Base-by-base conservation (phyloP, 1,140 invertebrate species). In the Heliconius eleuchia region DNA sequence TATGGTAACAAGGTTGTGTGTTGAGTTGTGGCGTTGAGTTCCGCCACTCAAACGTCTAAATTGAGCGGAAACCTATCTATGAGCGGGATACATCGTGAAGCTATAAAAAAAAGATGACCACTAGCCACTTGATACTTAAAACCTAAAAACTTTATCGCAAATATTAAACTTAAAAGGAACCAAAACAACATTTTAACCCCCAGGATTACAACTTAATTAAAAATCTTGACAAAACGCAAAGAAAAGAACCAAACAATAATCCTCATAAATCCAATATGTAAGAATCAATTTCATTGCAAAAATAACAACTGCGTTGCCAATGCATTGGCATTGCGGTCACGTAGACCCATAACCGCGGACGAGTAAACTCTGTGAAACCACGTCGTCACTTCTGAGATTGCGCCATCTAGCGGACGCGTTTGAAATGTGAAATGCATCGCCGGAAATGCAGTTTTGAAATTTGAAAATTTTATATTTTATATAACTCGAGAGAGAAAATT, bases 331-430 rank as follows among this genome's bases (percentile, higher is more conserved):
- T 84, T 86, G 74, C 82, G 85, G 85, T 86, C 91, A 93, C 92
- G 91, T 91, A 84, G 76, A 70, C 34, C 82, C 84, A 87, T 91
- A 90, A 91, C 86, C 85, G 80, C 80, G 83, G 84, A 83, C 82
- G 86, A 88, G 87, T 86, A 86, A 89, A 87, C 86, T 89, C 87
- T 81, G 83, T 84, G 83, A 81, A 88, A 87, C 89, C 87, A 86
- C 87, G 85, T 87, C 84, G 84, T 85, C 84, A 84, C 86, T 86
- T 85, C 84, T 81, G 85, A 89, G 89, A 91, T 91, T 89, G 86
- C 88, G 85, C 86, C 82, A 84, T 86, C 84, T 84, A 83, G 77
- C 80, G 82, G 83, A 87, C 82, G 84, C 85, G 84, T 80, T 82
- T 71, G 84, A 88, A 90, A 87, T 88, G 82, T 84, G 79, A 83